Conservation (phyloP, 2,113 vertebrate genomes). For the Xyrauchen texanus region DNA sequence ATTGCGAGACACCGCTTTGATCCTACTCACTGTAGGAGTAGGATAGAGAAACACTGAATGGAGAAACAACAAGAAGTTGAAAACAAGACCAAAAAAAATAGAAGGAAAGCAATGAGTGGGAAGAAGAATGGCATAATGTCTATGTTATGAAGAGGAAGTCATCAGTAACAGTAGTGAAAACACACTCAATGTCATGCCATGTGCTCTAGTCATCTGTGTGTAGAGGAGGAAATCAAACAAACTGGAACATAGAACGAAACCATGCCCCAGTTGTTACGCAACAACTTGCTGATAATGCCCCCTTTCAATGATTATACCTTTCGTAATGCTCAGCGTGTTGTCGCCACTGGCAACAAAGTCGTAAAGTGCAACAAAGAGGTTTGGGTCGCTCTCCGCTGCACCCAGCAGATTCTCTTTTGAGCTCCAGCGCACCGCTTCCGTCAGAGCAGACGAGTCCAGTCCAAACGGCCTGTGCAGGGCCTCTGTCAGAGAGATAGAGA, state of each 20-base stretch:
- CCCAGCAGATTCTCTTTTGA: conserved; percentile 98
- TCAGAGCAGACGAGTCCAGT: conserved; percentile 87
- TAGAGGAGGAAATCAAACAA: neutral
- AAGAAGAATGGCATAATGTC: conserved; percentile 1
- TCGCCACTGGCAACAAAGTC: conserved; percentile 99
- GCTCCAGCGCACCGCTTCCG: conserved; percentile 97
- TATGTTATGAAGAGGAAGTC: neutral
- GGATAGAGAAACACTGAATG: too few relatives aligned
- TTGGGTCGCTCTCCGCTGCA: conserved; percentile 95
- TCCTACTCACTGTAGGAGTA: too few relatives aligned
- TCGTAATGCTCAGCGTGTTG: conserved; percentile 99
- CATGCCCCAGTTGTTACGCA: neutral
- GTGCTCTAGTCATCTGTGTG: neutral
- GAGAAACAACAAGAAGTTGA: neutral
- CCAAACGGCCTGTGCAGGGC: conserved; percentile 91
- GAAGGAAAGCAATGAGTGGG: neutral
- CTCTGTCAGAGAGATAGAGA: conserved; percentile 72
- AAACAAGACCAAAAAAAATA: too few relatives aligned
- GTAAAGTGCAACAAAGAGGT: conserved; percentile 99
- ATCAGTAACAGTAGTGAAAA: neutral
- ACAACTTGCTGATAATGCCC: neutral
- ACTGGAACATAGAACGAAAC: neutral
- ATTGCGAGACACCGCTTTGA: too few relatives aligned
- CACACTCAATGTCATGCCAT: too few relatives aligned
- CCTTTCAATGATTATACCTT: conserved; percentile 77